Base-by-base conservation (phyloP, 1,140 invertebrate species). In the Papilio polyxenes region DNA sequence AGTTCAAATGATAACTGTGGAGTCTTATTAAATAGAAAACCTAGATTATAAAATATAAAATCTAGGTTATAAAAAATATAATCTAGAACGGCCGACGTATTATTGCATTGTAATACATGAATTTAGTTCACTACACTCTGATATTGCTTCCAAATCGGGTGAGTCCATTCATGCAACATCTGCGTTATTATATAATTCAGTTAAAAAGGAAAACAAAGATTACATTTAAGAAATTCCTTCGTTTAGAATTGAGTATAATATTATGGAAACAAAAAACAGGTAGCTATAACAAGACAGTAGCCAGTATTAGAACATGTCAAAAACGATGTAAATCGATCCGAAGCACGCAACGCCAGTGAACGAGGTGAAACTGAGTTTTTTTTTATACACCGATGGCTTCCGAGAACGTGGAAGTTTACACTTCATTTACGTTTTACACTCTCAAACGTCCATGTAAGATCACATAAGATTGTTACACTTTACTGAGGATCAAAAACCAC, bases 281-380 rank as follows among this genome's bases (percentile, higher is more conserved):
- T 86, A 87, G 84, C 83, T 83, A 85, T 87, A 91, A 89, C 87
- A 89, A 92, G 87, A 89, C 92, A 88, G 92, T 92, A 93, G 92
- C 69, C 65, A 85, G 83, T 87, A 88, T 88, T 90, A 91, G 85
- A 86, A 87, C 69, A 82, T 88, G 83, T 85, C 85, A 89, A 90
- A 88, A 89, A 87, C 88, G 84, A 87, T 90, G 90, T 93, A 91
- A 92, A 92, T 93, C 88, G 89, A 89, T 88, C 85, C 84, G 82
- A 83, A 81, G 83, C 92, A 93, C 90, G 92, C 92, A 91, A 93
- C 87, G 59, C 83, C 76, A 82, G 84, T 81, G 81, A 82, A 82
- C 81, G 37, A 79, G 80, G 75, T 82, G 79, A 82, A 84, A 83
- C 75, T 83, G 77, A 81, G 81, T 81, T 62, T 62, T 85, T 85